Percentiles rank a stretch among this genome's conserved stretches.
Evolutionary conservation across 2,113 vertebrate genomes (phyloP).

Genomic region (Arvicanthis niloticus): DNA sequence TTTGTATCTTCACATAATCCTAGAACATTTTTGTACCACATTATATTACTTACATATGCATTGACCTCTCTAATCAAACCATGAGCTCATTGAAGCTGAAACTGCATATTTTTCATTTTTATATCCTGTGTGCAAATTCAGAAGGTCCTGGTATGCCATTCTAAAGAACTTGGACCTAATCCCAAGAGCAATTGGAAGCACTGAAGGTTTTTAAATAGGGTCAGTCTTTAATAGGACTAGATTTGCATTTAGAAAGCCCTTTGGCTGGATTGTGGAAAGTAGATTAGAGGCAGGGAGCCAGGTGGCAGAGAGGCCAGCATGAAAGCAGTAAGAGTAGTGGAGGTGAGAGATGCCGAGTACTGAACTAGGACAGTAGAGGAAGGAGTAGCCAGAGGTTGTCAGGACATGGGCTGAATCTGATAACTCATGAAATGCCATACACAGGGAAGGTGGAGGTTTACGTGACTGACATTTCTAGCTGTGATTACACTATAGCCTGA

Average conservation of each 20-base stretch:
- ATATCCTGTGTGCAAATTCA: conserved; percentile 61
- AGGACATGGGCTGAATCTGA: neutral
- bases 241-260: conserved; percentile 83
- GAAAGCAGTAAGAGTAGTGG: neutral
- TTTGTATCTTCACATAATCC: conserved; percentile 23
- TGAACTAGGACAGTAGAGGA: conserved; percentile 19
- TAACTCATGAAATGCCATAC: neutral
- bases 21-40: neutral
- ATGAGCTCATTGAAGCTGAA: neutral
- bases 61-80: conserved; percentile 49
- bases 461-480: neutral
- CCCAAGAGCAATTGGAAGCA: conserved; percentile 77
- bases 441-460: neutral
- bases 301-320: conserved; percentile 58
- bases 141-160: conserved; percentile 42
- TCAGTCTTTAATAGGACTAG: conserved; percentile 80
- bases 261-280: conserved; percentile 77
- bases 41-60: neutral
- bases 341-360: conserved; percentile 9
- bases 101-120: conserved; percentile 58
- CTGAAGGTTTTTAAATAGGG: conserved; percentile 78
- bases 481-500: neutral
- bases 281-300: conserved; percentile 78
- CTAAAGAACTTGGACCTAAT: conserved; percentile 75
- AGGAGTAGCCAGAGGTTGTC: neutral